Conservation (phyloP, 2,888 invertebrate species). For the Leptinotarsa peninsularis region DNA sequence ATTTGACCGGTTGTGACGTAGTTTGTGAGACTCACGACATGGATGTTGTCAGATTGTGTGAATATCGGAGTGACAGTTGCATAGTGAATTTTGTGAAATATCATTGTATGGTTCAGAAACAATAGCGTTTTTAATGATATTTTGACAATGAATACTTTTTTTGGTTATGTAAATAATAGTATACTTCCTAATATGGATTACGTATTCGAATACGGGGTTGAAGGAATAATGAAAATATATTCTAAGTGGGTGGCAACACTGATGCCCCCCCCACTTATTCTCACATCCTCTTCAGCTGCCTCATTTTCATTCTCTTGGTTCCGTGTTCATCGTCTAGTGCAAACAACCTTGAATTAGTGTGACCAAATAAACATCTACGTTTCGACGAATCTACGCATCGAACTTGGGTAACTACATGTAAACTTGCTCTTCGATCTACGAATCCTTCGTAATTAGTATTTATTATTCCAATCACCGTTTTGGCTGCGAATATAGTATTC, state of each 20-base stretch:
- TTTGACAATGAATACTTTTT: neutral
- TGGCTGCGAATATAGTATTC: slow-evolving; percentile 65
- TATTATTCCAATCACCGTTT: slow-evolving; percentile 62
- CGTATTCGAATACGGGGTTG: neutral
- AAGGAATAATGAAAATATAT: neutral
- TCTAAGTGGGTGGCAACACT: neutral
- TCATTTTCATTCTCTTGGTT: neutral
- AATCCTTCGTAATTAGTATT: slow-evolving; percentile 62
- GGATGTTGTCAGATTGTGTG: neutral
- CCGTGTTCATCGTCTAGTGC: too few species aligned
- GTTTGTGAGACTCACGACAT: too few species aligned
- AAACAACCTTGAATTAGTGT: too few species aligned
- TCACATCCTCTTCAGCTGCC: neutral
- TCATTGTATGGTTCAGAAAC: too few species aligned
- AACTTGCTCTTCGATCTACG: slow-evolving; percentile 63
- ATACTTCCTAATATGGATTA: neutral
- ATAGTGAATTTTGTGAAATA: too few species aligned
- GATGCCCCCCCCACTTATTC: neutral
- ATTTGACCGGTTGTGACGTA: slow-evolving; percentile 10
- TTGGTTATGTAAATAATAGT: neutral
- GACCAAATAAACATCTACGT: slow-evolving; percentile 34
- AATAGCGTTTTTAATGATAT: too few species aligned
- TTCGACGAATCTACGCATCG: slow-evolving; percentile 55
- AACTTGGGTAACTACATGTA: slow-evolving; percentile 66
- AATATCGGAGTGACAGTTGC: neutral